phyloP scores from a whole-genome alignment of 2,113 vertebrate genomes.

The Siphamia tubifer region DNA sequence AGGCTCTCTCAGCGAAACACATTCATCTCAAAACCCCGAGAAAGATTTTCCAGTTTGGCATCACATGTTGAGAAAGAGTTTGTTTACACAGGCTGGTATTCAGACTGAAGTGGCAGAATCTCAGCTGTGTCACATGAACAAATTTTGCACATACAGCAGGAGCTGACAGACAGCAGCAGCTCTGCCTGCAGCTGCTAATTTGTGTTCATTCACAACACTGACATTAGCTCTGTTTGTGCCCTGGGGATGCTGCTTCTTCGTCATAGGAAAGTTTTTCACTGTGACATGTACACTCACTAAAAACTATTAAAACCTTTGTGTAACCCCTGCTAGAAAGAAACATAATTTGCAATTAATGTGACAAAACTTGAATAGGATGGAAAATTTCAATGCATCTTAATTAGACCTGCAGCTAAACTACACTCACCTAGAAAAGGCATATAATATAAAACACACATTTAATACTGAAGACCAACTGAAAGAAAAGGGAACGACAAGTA shows the following conservation, averaged over 20 bases:
- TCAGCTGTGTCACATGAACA: constrained; percentile 27
- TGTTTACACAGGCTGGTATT: constrained; percentile 30
- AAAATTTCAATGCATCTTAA: neutral
- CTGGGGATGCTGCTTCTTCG: neutral
- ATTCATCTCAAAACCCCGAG: constrained; percentile 35
- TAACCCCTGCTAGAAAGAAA: neutral
- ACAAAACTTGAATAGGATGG: neutral
- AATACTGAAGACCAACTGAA: neutral
- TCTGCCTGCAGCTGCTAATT: constrained; percentile 16
- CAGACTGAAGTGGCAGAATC: constrained; percentile 4
- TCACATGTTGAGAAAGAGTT: constrained; percentile 23
- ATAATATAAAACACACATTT: neutral
- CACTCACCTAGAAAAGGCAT: neutral
- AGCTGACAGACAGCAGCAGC: neutral
- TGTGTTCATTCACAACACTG: constrained; percentile 15
- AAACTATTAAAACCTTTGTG: neutral
- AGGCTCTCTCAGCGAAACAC: constrained; percentile 42
- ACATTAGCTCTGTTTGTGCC: neutral
- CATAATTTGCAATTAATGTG: neutral
- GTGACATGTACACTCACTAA: neutral
- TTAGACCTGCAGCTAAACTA: neutral
- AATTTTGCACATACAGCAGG: constrained; percentile 4
- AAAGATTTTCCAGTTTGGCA: constrained; percentile 27
- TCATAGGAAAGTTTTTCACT: constrained; percentile 1
- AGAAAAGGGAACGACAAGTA: neutral